Evolutionary conservation across 1,140 invertebrate genomes (phyloP).

Genomic region (Cherax quadricarinatus): DNA sequence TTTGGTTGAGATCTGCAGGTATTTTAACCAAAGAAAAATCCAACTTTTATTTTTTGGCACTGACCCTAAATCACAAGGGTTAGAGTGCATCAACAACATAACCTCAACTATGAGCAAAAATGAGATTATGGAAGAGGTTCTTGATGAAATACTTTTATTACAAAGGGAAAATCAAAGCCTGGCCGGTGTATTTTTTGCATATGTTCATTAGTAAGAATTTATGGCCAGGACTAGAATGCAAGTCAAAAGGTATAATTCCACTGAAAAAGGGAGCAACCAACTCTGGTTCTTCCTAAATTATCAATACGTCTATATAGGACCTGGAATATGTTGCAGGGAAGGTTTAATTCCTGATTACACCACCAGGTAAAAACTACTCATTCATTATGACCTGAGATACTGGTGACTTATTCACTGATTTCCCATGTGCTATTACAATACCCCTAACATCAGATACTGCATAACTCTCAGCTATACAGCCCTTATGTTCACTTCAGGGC

Average conservation of each 20-base stretch:
- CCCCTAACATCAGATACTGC: neutral
- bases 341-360: slow-evolving; percentile 14
- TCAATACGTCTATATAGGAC: neutral
- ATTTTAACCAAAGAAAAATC: neutral
- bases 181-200: neutral
- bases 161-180: neutral
- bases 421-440: neutral
- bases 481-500: neutral
- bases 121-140: neutral
- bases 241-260: neutral
- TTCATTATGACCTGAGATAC: slow-evolving; percentile 15
- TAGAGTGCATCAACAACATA: slow-evolving; percentile 22
- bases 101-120: slow-evolving; percentile 26
- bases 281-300: neutral
- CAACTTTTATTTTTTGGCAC: slow-evolving; percentile 20
- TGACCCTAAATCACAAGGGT: slow-evolving; percentile 19
- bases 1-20: neutral
- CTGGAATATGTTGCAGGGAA: slow-evolving; percentile 11
- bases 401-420: neutral
- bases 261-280: neutral
- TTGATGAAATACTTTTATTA: neutral
- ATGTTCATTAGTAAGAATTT: slow-evolving; percentile 19
- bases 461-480: neutral
- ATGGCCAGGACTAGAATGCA: slow-evolving; percentile 35
- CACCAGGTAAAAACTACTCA: slow-evolving; percentile 2